A percentile compares a stretch with the other conserved stretches of the same genome.
Conservation (phyloP, 2,797 vertebrate genomes). For the Takifugu rubripes region DNA sequence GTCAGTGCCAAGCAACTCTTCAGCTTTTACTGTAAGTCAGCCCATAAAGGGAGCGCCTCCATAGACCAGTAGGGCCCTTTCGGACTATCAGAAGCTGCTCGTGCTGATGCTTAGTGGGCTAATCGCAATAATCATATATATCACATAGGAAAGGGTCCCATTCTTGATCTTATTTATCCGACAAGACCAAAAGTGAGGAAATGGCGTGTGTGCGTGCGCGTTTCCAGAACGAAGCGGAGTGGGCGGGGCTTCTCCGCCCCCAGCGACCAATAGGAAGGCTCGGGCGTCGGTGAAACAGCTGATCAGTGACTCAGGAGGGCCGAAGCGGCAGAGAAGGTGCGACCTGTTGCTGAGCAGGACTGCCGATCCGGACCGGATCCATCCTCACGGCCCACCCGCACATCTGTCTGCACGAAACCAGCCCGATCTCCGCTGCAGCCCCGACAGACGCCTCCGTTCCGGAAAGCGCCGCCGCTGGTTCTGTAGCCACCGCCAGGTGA, state of each 20-base stretch:
- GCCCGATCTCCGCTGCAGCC: neutral
- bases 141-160: neutral
- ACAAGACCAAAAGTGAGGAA: neutral
- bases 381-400: fast-evolving
- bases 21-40: conserved; percentile 11
- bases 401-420: neutral
- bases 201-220: neutral
- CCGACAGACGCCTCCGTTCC: neutral
- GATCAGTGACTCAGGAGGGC: conserved; percentile 43
- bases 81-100: no score
- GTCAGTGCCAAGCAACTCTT: neutral
- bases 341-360: conserved; percentile 64
- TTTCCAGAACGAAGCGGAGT: conserved; percentile 33
- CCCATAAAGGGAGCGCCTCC: neutral
- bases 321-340: neutral
- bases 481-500: conserved; percentile 31
- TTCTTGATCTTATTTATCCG: neutral
- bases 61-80: neutral
- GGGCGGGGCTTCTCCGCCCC: conserved; percentile 22
- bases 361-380: neutral
- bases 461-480: neutral
- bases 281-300: conserved; percentile 31
- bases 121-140: no score
- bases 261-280: conserved; percentile 39
- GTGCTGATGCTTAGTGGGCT: no score